phyloP scores from a whole-genome alignment of 2,797 vertebrate genomes.

The Poecilia wingei region DNA sequence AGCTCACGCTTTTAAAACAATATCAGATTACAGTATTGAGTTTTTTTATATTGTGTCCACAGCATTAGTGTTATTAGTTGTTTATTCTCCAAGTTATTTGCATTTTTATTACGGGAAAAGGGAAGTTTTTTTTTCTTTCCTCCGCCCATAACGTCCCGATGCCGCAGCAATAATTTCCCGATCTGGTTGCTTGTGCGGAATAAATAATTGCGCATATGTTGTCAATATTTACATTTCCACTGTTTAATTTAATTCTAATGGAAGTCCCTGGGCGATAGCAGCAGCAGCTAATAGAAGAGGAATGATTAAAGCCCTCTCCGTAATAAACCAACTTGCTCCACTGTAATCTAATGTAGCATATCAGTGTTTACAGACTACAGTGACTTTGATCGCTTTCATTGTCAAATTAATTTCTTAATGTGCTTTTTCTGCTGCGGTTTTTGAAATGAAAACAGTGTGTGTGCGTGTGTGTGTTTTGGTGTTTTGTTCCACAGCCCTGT shows the following conservation, averaged over 20 bases:
- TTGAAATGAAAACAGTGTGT: slow-evolving; percentile 35
- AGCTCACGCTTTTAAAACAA: not conserved
- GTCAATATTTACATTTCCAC: slow-evolving; percentile 82
- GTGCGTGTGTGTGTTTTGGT: slow-evolving; percentile 20
- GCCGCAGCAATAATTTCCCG: slow-evolving; percentile 67
- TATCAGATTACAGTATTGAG: not conserved
- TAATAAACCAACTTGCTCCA: slow-evolving; percentile 66
- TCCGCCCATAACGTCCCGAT: slow-evolving; percentile 61
- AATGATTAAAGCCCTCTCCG: slow-evolving; percentile 72
- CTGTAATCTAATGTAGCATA: slow-evolving; percentile 58
- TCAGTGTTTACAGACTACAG: slow-evolving; percentile 49
- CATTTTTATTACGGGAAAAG: slow-evolving; percentile 66
- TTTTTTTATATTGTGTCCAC: not conserved
- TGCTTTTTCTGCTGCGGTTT: slow-evolving; percentile 49
- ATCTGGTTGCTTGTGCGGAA: slow-evolving; percentile 68
- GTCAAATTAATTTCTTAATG: slow-evolving; percentile 63
- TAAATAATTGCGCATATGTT: slow-evolving; percentile 77
- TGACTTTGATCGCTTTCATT: slow-evolving; percentile 60
- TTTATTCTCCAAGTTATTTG: slow-evolving; percentile 54
- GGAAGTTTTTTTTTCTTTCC: slow-evolving; percentile 45
- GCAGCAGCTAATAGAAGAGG: slow-evolving; percentile 70
- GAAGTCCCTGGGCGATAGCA: slow-evolving; percentile 71
- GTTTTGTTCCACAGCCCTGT: slow-evolving; percentile 22
- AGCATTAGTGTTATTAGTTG: slow-evolving; percentile 30
- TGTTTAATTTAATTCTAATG: slow-evolving; percentile 80